Evolutionary conservation across 2,797 vertebrate genomes (phyloP), one percentile per base, ranked within the genome.

Genomic region (Stomatorhinus walkeri): DNA sequence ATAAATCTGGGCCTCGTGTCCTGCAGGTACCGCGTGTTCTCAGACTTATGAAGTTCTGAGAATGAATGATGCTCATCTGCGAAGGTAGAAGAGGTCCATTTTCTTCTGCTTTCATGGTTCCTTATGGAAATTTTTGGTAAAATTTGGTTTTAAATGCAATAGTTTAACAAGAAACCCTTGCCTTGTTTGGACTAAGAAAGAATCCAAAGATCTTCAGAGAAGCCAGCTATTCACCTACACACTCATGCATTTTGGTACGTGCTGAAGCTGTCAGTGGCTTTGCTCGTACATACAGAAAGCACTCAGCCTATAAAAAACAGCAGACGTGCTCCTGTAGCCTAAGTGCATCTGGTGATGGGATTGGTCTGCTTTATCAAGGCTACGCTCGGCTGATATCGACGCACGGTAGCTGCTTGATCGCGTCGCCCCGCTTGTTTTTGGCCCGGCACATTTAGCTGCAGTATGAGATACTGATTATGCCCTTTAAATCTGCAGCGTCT

Each of bases 391-490:
- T 48, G 46, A 84, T 84, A 49, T 84, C 43, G 43, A 14, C 24
- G 81, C 81, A 84, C 46, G n/a, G 3, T 28, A n/a, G 81, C 46
- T 1, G 22, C 16, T 24, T 1, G 81, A 51, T 84, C 1, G 3
- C 81, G 10, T 91, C 89, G 91, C 88, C 89, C 89, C 61, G 1
- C 40, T 88, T 90, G 91, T 89, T 88, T 91, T 90, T 61, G n/a
- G 91, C 91, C 89, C 92, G 87, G 90, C 91, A 87, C 24, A 3
- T 68, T 88, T 68, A 56, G 52, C 90, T 46, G 91, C 88, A 79
- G 90, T 81, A 2, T 54, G 89, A 87, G 89, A 90, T 72, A 90
- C 88, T 89, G 92, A 91, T 93, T 91, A 88, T 22, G n/a, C 12
- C 2, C 49, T 0, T 54, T 93, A 91, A 90, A 91, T 93, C 91